Conservation (phyloP, 2,113 vertebrate genomes). For the Rattus norvegicus region DNA sequence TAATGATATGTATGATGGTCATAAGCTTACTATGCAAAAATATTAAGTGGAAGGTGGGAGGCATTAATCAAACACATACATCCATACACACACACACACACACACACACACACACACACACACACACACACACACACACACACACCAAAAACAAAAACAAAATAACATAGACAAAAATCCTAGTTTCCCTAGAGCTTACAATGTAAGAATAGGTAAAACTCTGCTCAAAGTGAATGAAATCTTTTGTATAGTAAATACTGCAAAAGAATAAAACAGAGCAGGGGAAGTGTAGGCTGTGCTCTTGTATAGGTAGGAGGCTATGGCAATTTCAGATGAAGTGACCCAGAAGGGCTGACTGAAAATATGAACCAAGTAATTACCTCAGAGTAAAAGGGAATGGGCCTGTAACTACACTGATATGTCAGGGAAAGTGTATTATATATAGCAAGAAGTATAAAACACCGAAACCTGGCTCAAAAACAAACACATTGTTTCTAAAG, state of each 20-base stretch:
- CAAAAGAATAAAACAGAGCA: neutral
- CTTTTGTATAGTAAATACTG: neutral
- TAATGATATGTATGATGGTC: neutral
- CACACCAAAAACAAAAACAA: neutral
- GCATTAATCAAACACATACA: neutral
- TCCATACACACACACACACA: too few relatives aligned
- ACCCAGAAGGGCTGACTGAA: neutral
- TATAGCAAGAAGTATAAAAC: neutral
- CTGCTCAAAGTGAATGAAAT: neutral
- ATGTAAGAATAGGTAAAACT: neutral
- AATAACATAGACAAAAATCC: neutral
- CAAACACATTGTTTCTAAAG: neutral
- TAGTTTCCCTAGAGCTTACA: neutral
- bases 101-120: too few relatives aligned
- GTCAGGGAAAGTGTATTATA: neutral
- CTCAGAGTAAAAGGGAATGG: neutral
- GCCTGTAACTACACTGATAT: neutral
- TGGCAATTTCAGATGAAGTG: constrained; percentile 14
- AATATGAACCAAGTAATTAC: neutral
- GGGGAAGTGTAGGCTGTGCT: neutral
- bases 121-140: too few relatives aligned
- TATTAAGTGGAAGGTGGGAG: neutral
- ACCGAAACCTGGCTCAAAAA: neutral
- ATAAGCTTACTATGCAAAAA: neutral
- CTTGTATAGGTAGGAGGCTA: neutral